Evolutionary conservation across 2,113 vertebrate genomes (phyloP), one percentile per base, ranked within the genome.

Genomic region (Sylvilagus bachmani): DNA sequence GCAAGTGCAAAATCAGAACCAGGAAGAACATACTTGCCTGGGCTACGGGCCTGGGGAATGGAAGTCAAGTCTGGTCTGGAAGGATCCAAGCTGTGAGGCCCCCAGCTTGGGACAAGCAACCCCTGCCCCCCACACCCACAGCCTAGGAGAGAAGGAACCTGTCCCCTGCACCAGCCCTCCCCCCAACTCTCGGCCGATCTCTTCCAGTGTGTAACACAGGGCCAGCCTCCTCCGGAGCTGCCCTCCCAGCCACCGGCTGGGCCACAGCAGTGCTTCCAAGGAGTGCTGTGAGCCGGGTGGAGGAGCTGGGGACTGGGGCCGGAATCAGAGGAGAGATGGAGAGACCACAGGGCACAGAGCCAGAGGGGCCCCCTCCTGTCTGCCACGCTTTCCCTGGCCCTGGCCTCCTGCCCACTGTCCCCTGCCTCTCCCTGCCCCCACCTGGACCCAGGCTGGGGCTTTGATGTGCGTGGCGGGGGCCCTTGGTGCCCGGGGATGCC

Each of bases 351-450:
- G 94, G 94, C 82, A 77, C 90, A 44, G 75, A 78, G 96, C 86
- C 95, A 94, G 66, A 84, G 92, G 80, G 61, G 73, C 66, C 75
- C 64, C 77, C 86, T 88, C 83, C 91, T 67, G 91, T 67, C 84
- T n/a, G 89, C 86, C 90, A 93, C 80, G 53, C 80, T 94, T 93
- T 86, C 70, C 79, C 74, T 93, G 91, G 67, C 36, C n/a, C 84
- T 81, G 93, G 87, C 78, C 69, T 84, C 82, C 31, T 44, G 85
- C 82, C 90, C 14, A 3, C 61, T 11, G 24, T 86, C 70, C 38
- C 67, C n/a, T 17, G 10, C 44, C 33, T 25, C 25, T 71, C 16
- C 74, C 31, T 90, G 33, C n/a, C 24, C 75, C n/a, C 22, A 80
- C 74, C 91, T 77, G 94, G 85, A 17, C 66, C n/a, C 70, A 44